Percentiles rank a stretch among this genome's conserved stretches.
These are phyloP conservation scores for Scomber scombrus DNA, from an alignment of 2,113 vertebrate genomes.

Conservation along the genomic window DNA sequence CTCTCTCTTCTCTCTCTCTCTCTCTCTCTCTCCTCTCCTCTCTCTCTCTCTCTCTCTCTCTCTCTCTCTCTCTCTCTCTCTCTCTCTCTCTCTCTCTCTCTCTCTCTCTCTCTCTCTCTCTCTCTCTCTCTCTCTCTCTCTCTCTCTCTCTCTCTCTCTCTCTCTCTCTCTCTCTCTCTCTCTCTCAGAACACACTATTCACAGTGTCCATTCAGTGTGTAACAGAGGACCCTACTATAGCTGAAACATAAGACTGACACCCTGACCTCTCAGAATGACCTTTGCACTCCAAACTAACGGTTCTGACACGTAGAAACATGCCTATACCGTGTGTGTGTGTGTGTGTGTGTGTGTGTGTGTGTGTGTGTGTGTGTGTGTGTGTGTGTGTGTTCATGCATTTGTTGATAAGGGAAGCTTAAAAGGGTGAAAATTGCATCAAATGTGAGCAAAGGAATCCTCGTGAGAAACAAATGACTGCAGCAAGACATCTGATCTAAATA, in stretches of 20 bases:
- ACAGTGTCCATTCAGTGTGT: slow-evolving; percentile 62
- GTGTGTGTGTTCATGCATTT: slow-evolving; percentile 20
- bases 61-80: slow-evolving; percentile 12
- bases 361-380: slow-evolving; percentile 1
- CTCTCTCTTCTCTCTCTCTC: slow-evolving; percentile 11
- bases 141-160: background rate
- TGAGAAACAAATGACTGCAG: slow-evolving; percentile 20
- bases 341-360: background rate
- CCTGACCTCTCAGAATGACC: slow-evolving; percentile 68
- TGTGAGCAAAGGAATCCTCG: background rate
- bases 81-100: slow-evolving; percentile 9
- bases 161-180: slow-evolving; percentile 9
- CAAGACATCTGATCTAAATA: slow-evolving; percentile 40
- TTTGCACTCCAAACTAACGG: slow-evolving; percentile 56
- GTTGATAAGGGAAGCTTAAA: background rate
- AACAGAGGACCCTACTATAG: slow-evolving; percentile 71
- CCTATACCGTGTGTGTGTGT: background rate
- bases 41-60: slow-evolving; percentile 9
- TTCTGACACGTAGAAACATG: slow-evolving; percentile 71
- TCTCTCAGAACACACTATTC: slow-evolving; percentile 38
- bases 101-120: slow-evolving; percentile 9
- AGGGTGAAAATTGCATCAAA: background rate
- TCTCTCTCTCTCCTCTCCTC: too few species aligned
- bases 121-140: slow-evolving; percentile 17
- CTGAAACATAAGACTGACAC: slow-evolving; percentile 73